phyloP scores from a whole-genome alignment of 2,888 invertebrate species.

The Agrotis ipsilon region DNA sequence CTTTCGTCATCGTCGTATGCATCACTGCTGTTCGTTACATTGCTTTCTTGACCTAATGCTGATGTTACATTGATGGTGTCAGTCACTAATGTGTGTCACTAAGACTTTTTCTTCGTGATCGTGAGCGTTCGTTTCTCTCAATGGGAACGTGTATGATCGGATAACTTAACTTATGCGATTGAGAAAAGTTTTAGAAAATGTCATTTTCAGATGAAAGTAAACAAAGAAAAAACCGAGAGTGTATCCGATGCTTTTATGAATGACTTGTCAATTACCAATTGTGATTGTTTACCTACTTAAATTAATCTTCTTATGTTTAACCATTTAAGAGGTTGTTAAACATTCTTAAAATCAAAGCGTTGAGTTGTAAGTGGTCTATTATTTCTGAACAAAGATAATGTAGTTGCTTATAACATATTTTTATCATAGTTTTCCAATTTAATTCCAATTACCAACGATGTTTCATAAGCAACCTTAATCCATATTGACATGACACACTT shows the following conservation, averaged over 20 bases:
- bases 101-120: background rate
- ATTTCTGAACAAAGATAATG: background rate
- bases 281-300: no score
- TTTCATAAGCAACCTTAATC: conserved; percentile 24
- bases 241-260: conserved; percentile 24
- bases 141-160: background rate
- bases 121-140: conserved; percentile 9
- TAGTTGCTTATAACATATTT: background rate
- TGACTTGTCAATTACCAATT: background rate
- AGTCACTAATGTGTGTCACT: conserved; percentile 15
- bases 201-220: conserved; percentile 25
- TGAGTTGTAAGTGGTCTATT: background rate
- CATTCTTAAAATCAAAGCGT: background rate
- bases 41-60: conserved; percentile 6
- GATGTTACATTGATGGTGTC: conserved; percentile 4
- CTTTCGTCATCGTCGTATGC: background rate
- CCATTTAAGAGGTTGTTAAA: no score
- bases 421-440: conserved; percentile 1
- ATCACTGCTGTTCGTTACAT: background rate
- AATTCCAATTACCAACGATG: conserved; percentile 4
- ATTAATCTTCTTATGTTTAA: no score
- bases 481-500: conserved; percentile 3
- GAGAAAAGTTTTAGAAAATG: conserved; percentile 25
- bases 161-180: conserved; percentile 11
- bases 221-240: conserved; percentile 19